Evolutionary conservation across 1,140 invertebrate genomes (phyloP).

Genomic region (Aphaenogaster rudis): DNA sequence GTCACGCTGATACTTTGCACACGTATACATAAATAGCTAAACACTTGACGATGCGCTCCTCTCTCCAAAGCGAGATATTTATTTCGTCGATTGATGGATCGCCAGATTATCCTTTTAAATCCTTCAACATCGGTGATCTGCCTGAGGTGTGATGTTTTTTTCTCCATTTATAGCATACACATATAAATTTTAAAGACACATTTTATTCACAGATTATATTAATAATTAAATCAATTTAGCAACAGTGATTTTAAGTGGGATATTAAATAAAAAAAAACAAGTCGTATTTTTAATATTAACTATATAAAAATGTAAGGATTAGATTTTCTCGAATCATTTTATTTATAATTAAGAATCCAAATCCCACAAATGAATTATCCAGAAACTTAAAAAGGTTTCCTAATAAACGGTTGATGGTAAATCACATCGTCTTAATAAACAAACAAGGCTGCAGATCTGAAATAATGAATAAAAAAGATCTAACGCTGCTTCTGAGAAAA

Average conservation of each 20-base stretch:
- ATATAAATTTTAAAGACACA: background rate
- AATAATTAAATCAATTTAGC: background rate
- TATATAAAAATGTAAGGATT: background rate
- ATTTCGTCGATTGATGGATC: constrained; percentile 17
- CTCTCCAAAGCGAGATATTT: constrained; percentile 22
- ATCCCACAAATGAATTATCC: background rate
- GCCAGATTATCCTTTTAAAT: constrained; percentile 2
- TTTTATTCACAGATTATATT: background rate
- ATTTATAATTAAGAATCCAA: background rate
- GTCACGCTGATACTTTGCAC: constrained; percentile 14
- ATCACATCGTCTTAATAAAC: constrained; percentile 3
- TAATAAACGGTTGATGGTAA: background rate
- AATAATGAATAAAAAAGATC: constrained; percentile 36
- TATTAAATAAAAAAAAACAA: background rate
- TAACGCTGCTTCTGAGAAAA: constrained; percentile 41
- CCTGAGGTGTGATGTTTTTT: background rate
- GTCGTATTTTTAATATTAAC: background rate
- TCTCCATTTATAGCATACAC: background rate
- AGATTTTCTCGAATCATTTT: background rate
- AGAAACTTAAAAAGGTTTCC: background rate
- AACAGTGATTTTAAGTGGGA: background rate
- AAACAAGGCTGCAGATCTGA: background rate
- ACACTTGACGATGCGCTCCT: background rate
- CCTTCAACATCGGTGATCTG: background rate
- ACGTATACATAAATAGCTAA: constrained; percentile 46